These are phyloP conservation scores for Caenorhabditis imperialis DNA, from an alignment of 2,888 invertebrate genomes.

Conservation along the genomic window DNA sequence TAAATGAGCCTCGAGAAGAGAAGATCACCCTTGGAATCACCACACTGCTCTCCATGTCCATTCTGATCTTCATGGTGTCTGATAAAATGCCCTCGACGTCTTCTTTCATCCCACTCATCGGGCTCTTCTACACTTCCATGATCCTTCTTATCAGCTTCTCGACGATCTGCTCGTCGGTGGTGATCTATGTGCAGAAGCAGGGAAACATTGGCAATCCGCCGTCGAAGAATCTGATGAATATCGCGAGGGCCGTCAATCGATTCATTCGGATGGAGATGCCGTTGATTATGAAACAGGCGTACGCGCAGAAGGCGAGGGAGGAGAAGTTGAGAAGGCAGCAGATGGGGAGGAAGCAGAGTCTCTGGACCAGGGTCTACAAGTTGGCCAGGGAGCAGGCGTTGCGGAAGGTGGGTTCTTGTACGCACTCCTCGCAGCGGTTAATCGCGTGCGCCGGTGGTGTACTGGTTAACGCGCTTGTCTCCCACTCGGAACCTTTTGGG, in stretches of 20 bases:
- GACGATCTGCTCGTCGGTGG: slow-evolving; percentile 80
- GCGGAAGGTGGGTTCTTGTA: slow-evolving; percentile 29
- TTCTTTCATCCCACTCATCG: slow-evolving; percentile 80
- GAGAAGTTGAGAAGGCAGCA: slow-evolving; percentile 62
- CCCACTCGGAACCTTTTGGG: no score
- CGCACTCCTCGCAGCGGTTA: no score
- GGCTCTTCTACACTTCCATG: slow-evolving; percentile 80
- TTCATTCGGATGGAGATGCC: slow-evolving; percentile 74
- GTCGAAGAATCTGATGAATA: slow-evolving; percentile 67
- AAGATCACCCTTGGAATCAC: slow-evolving; percentile 75
- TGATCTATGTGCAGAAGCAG: slow-evolving; percentile 80
- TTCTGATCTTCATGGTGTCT: slow-evolving; percentile 79
- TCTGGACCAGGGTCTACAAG: slow-evolving; percentile 67
- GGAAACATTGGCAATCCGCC: slow-evolving; percentile 74
- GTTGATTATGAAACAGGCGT: slow-evolving; percentile 74
- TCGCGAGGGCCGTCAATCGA: slow-evolving; percentile 67
- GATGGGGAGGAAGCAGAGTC: slow-evolving; percentile 61
- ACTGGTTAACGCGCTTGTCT: no score
- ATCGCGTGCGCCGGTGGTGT: no score
- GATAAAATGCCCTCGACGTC: slow-evolving; percentile 80
- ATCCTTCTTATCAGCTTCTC: slow-evolving; percentile 80
- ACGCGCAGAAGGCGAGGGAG: slow-evolving; percentile 73
- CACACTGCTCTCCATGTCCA: slow-evolving; percentile 78
- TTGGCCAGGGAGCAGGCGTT: slow-evolving; percentile 59
- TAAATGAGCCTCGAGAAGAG: slow-evolving; percentile 72